phyloP scores from a whole-genome alignment of 2,113 vertebrate genomes.

The Enhydra lutris region DNA sequence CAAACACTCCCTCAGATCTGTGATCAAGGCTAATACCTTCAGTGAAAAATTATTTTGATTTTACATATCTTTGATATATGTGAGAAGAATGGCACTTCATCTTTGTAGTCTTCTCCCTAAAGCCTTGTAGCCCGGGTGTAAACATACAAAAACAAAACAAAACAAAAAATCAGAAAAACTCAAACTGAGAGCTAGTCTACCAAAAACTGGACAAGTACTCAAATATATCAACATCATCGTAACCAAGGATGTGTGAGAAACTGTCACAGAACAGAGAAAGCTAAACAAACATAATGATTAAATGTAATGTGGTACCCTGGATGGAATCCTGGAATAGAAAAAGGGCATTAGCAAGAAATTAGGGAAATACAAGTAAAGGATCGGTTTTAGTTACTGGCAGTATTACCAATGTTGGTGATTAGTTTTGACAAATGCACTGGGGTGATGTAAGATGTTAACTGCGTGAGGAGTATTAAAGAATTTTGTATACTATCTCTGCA shows the following conservation, averaged over 20 bases:
- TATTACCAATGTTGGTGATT: neutral
- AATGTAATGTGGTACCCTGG: neutral
- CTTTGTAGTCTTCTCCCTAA: neutral
- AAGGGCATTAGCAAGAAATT: neutral
- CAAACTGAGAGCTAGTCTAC: neutral
- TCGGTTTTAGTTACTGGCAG: neutral
- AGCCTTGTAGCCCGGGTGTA: accelerated
- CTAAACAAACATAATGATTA: neutral
- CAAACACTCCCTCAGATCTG: neutral
- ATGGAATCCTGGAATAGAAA: neutral
- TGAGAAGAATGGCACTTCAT: neutral
- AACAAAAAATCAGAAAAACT: neutral
- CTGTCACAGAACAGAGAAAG: neutral
- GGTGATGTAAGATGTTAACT: neutral
- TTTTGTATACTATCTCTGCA: neutral
- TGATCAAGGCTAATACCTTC: neutral
- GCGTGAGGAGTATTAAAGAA: neutral
- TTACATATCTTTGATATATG: neutral
- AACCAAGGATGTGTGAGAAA: neutral
- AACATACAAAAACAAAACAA: neutral
- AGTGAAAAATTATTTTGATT: neutral
- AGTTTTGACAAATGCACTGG: neutral
- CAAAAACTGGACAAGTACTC: neutral
- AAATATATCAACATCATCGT: neutral
- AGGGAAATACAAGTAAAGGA: neutral